phyloP scores from a whole-genome alignment of 2,797 vertebrate genomes.

The Micrastur ruficollis region DNA sequence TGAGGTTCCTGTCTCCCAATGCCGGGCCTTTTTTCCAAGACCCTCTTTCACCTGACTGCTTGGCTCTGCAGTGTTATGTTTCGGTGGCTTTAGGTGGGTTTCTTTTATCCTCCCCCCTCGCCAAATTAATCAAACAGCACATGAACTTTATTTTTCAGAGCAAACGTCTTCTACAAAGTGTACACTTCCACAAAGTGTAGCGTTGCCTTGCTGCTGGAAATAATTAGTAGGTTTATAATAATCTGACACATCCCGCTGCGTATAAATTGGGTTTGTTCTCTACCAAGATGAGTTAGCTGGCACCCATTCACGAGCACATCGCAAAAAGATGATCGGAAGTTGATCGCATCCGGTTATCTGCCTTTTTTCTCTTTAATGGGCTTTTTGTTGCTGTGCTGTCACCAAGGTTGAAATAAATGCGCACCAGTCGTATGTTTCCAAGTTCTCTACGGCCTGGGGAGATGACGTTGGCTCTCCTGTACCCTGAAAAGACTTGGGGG shows the following conservation, averaged over 20 bases:
- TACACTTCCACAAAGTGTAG: not conserved
- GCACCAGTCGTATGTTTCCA: not conserved
- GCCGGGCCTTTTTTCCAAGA: not conserved
- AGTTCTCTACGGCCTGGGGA: not conserved
- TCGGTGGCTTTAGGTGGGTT: not conserved
- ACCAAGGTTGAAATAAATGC: not conserved
- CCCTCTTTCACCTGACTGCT: not conserved
- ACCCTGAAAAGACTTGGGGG: not conserved
- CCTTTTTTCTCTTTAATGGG: not conserved
- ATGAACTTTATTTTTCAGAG: not conserved
- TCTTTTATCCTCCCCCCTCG: fast-evolving
- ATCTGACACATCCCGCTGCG: slow-evolving; percentile 24
- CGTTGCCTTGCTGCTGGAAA: not conserved
- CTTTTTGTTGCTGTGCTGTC: slow-evolving; percentile 18
- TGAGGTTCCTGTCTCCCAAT: not conserved
- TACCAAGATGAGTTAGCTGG: not conserved
- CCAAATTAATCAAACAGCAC: not conserved
- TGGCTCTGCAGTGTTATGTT: not conserved
- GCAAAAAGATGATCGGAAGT: not conserved
- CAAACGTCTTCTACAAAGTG: not conserved
- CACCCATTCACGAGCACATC: not conserved
- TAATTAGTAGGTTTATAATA: slow-evolving; percentile 29
- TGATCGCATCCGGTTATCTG: not conserved
- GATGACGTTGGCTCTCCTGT: not conserved
- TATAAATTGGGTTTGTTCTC: slow-evolving; percentile 18